Evolutionary conservation across 2,113 vertebrate species (phyloP).

Genomic region (Nothobranchius kuhntae): DNA sequence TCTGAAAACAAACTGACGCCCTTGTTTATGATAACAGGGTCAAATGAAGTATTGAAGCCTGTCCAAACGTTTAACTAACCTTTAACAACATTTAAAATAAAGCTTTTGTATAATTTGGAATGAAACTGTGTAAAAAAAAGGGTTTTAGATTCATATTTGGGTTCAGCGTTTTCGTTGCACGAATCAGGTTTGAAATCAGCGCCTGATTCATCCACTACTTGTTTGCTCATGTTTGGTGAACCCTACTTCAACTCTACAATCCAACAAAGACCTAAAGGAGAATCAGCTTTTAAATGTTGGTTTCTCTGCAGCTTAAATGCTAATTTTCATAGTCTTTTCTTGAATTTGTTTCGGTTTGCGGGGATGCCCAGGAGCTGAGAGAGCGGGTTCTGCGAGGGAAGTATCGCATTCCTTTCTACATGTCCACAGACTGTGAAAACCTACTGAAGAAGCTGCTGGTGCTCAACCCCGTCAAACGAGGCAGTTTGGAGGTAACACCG

Average conservation of each 20-base stretch:
- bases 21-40: neutral
- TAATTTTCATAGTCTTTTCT: constrained; percentile 5
- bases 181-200: constrained; percentile 9
- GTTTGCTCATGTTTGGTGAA: neutral
- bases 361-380: constrained; percentile 85
- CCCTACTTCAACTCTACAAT: neutral
- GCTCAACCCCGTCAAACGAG: constrained; percentile 93
- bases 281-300: neutral
- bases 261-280: constrained; percentile 1
- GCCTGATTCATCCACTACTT: neutral
- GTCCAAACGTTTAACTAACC: neutral
- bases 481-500: constrained; percentile 89
- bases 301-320: neutral
- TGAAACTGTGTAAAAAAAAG: too few species aligned
- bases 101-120: too few species aligned
- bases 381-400: constrained; percentile 94
- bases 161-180: constrained; percentile 1
- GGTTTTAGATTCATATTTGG: neutral
- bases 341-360: too few species aligned
- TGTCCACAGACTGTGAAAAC: constrained; percentile 99
- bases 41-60: neutral
- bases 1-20: too few species aligned
- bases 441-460: constrained; percentile 95
- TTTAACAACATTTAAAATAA: too few species aligned
- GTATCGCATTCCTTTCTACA: constrained; percentile 98